Percentiles rank a stretch among this genome's conserved stretches.
These are phyloP conservation scores for Neodon shergylaensis DNA, from an alignment of 2,113 vertebrate species.

Conservation along the genomic window DNA sequence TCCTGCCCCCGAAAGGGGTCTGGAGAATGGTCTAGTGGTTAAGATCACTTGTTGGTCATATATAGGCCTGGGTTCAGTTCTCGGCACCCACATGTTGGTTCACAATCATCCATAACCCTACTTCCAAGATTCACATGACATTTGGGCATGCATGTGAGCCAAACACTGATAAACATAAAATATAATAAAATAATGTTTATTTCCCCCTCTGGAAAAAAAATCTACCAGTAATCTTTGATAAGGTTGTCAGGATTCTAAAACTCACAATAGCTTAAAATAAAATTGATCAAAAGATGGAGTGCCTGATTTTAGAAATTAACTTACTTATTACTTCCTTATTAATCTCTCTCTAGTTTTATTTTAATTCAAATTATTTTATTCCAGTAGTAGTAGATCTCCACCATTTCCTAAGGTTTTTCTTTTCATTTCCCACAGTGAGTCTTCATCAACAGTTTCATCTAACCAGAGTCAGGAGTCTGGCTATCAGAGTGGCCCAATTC, in stretches of 20 bases:
- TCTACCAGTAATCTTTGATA: neutral
- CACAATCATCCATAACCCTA: neutral
- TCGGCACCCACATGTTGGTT: neutral
- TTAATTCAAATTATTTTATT: neutral
- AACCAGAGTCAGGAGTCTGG: constrained; percentile 92
- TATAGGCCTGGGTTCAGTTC: neutral
- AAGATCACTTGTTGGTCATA: neutral
- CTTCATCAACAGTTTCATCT: constrained; percentile 91
- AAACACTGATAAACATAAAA: neutral
- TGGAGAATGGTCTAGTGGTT: neutral
- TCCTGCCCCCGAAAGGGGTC: neutral
- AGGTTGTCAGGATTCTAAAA: neutral
- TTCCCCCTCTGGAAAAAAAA: neutral
- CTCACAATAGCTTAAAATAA: neutral
- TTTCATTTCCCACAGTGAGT: constrained; percentile 87
- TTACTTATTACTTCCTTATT: neutral
- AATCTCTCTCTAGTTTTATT: neutral
- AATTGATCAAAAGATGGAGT: neutral
- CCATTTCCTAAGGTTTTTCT: constrained; percentile 37
- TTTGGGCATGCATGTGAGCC: neutral
- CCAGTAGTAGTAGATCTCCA: neutral
- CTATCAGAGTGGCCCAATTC: constrained; percentile 88
- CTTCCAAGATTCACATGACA: neutral
- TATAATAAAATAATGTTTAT: neutral
- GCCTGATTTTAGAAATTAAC: neutral